phyloP scores from a whole-genome alignment of 2,797 vertebrate species.

The Anguilla megastoma region DNA sequence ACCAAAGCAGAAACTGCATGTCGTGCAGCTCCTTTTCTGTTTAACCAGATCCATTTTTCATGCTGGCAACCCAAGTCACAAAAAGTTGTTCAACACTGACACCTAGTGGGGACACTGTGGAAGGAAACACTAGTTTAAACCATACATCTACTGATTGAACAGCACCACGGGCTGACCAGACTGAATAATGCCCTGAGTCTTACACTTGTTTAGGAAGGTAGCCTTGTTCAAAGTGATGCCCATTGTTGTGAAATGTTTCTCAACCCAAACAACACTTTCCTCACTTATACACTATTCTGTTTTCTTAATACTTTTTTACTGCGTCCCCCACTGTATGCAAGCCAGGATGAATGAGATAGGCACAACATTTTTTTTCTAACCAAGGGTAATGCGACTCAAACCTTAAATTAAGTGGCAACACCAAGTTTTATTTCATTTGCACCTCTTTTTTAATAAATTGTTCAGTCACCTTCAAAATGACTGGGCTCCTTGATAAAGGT shows the following conservation, averaged over 20 bases:
- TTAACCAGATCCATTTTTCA: neutral
- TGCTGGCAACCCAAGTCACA: neutral
- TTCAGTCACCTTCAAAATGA: neutral
- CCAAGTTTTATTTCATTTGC: neutral
- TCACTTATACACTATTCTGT: neutral
- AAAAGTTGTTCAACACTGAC: constrained; percentile 32
- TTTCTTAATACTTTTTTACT: neutral
- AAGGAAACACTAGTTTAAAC: neutral
- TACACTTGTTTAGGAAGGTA: neutral
- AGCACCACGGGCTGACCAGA: neutral
- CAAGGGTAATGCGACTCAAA: neutral
- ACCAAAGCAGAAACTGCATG: neutral
- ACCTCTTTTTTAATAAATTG: neutral
- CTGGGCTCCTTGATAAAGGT: neutral
- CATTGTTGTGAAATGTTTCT: neutral
- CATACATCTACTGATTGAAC: neutral
- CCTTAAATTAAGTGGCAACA: neutral
- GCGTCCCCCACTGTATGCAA: neutral
- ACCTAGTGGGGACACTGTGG: constrained; percentile 31
- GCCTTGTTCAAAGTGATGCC: constrained; percentile 6
- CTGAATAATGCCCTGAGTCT: neutral
- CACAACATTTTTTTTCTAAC: neutral
- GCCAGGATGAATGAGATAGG: neutral
- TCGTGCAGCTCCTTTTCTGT: neutral
- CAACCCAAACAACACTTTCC: neutral